Evolutionary conservation across 2,113 vertebrate species (phyloP).

Genomic region (Austrofundulus limnaeus): DNA sequence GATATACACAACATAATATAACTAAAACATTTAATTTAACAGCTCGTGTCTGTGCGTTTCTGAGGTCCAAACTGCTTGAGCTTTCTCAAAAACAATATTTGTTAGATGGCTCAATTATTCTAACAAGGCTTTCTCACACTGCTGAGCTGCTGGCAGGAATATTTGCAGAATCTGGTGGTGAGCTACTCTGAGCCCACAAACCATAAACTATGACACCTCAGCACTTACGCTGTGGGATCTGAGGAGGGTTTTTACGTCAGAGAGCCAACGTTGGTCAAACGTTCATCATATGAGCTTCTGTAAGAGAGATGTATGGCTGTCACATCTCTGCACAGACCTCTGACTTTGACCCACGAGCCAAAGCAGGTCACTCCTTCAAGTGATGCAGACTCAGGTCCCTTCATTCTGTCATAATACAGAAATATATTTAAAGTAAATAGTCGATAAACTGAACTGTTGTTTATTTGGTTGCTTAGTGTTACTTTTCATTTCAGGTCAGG

Average conservation of each 20-base stretch:
- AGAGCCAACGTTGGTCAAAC: constrained; percentile 3
- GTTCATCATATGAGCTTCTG: constrained; percentile 10
- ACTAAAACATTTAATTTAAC: no score
- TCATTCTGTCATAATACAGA: constrained; percentile 20
- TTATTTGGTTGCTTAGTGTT: background rate
- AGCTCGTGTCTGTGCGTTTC: no score
- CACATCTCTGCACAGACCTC: background rate
- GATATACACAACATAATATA: no score
- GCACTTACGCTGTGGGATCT: constrained; percentile 52
- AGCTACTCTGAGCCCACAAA: constrained; percentile 19
- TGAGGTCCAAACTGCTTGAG: constrained; percentile 63
- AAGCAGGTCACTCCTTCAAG: background rate
- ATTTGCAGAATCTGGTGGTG: constrained; percentile 31
- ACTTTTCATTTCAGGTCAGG: background rate
- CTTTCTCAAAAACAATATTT: constrained; percentile 48
- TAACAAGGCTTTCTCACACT: constrained; percentile 20
- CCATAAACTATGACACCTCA: constrained; percentile 33
- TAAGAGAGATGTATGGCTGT: constrained; percentile 17
- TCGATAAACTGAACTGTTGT: background rate
- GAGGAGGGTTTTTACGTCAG: constrained; percentile 46
- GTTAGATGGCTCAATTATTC: constrained; percentile 43
- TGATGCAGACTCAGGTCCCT: constrained; percentile 8
- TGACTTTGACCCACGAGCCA: background rate
- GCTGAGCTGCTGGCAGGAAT: constrained; percentile 22
- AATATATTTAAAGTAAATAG: no score